These are phyloP conservation scores for Callosobruchus maculatus DNA, from an alignment of 2,888 invertebrate genomes.

Conservation along the genomic window DNA sequence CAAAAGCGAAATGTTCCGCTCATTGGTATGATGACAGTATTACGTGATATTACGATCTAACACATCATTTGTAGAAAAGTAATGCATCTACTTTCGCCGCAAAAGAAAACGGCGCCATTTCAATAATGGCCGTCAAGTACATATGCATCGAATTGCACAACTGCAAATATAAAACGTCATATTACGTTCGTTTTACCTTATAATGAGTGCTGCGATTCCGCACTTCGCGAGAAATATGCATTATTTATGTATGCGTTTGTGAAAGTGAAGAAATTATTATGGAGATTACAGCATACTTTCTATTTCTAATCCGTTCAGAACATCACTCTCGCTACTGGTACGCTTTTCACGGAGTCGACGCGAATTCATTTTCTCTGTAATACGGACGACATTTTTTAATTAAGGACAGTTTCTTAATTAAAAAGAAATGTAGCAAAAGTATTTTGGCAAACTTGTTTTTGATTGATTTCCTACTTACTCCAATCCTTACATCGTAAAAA, in stretches of 20 bases:
- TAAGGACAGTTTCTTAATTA: no score
- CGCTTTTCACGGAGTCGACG: background rate
- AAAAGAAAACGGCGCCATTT: slow-evolving; percentile 1
- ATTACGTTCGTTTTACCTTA: slow-evolving; percentile 18
- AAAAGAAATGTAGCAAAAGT: no score
- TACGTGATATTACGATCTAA: background rate
- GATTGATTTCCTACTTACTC: no score
- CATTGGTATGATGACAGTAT: no score
- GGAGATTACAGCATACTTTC: slow-evolving; percentile 21
- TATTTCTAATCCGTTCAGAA: slow-evolving; percentile 18
- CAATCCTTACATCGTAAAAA: no score
- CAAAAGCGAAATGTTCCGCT: background rate
- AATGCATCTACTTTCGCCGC: slow-evolving; percentile 6
- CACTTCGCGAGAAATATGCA: slow-evolving; percentile 16
- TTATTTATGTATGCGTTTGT: slow-evolving; percentile 15
- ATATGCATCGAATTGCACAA: slow-evolving; percentile 14
- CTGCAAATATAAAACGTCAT: slow-evolving; percentile 12
- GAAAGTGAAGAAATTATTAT: slow-evolving; percentile 23
- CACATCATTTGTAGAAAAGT: background rate
- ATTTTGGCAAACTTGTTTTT: no score
- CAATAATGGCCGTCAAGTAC: background rate
- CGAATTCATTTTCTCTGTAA: background rate
- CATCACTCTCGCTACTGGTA: background rate
- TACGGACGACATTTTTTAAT: background rate
- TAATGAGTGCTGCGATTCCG: slow-evolving; percentile 16